phyloP scores from a whole-genome alignment of 2,888 invertebrate species.

The Mimumesa dahlbomi region DNA sequence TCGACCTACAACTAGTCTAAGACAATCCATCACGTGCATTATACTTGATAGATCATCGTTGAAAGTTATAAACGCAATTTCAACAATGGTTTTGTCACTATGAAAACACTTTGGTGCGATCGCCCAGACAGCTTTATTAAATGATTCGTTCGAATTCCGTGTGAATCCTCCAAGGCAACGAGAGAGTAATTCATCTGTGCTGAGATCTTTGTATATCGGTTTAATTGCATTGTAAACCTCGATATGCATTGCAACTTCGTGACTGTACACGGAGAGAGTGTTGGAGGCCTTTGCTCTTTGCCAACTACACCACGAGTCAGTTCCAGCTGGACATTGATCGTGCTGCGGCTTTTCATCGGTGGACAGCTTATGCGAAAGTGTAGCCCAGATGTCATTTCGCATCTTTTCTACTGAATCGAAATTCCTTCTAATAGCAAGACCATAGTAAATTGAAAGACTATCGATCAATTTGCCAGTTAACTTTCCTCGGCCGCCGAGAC shows the following conservation, averaged over 20 bases:
- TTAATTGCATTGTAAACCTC: conserved; percentile 47
- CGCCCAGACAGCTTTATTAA: conserved; percentile 37
- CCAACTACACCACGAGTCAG: conserved; percentile 50
- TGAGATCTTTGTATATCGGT: conserved; percentile 48
- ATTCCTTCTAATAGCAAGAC: conserved; percentile 44
- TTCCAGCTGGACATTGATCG: conserved; percentile 31
- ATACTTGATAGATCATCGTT: no score
- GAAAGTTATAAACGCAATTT: no score
- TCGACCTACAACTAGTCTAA: no score
- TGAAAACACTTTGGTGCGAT: conserved; percentile 47
- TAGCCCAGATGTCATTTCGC: conserved; percentile 47
- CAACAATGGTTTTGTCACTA: no score
- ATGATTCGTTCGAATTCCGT: conserved; percentile 45
- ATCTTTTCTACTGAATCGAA: conserved; percentile 37
- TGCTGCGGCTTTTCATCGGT: conserved; percentile 49
- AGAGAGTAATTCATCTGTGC: conserved; percentile 30
- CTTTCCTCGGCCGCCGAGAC: conserved; percentile 22
- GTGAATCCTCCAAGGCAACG: conserved; percentile 49
- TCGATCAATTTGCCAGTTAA: conserved; percentile 43
- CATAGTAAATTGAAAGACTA: conserved; percentile 47
- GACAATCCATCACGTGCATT: no score
- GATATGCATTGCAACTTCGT: conserved; percentile 9
- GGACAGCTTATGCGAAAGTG: conserved; percentile 44
- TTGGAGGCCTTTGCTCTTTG: conserved; percentile 33
- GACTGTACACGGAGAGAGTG: conserved; percentile 22